phyloP scores from a whole-genome alignment of 2,113 vertebrate species.

The Notarius lentiginosus region DNA sequence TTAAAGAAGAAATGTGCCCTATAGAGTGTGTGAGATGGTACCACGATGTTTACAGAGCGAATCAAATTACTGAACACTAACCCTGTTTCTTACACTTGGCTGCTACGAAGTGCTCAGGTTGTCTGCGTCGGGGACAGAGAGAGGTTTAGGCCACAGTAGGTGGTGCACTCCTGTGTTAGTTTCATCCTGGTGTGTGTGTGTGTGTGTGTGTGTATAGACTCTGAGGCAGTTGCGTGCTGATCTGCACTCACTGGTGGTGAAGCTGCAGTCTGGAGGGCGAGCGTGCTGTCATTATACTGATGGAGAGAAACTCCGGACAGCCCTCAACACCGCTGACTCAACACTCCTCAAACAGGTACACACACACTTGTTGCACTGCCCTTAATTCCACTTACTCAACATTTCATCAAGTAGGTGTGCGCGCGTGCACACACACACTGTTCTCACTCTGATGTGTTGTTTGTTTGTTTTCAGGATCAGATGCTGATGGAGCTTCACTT shows the following conservation, averaged over 20 bases:
- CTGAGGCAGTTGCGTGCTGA: constrained; percentile 82
- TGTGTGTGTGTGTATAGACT: constrained; percentile 74
- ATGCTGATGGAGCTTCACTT: constrained; percentile 91
- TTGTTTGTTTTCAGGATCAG: constrained; percentile 79
- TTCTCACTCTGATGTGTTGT: constrained; percentile 9
- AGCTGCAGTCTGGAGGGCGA: constrained; percentile 85
- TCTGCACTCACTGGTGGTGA: constrained; percentile 77
- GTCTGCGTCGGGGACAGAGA: background rate
- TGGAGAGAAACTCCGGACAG: constrained; percentile 82
- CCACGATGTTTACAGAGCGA: background rate
- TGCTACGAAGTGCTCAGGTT: background rate
- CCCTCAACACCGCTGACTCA: constrained; percentile 78
- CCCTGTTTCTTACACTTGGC: background rate
- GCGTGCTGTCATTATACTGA: constrained; percentile 91
- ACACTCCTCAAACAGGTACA: constrained; percentile 86
- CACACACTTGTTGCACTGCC: constrained; percentile 62
- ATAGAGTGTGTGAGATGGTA: background rate
- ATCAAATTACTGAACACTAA: background rate
- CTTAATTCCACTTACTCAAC: constrained; percentile 80
- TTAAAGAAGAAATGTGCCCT: background rate
- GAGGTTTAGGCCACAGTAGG: background rate
- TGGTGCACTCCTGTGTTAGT: background rate
- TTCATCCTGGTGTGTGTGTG: constrained; percentile 7
- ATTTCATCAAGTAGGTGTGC: constrained; percentile 77
- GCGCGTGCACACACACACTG: constrained; percentile 53